Base-by-base conservation (phyloP, 2,113 vertebrate species). In the Rhynchomys soricoides region DNA sequence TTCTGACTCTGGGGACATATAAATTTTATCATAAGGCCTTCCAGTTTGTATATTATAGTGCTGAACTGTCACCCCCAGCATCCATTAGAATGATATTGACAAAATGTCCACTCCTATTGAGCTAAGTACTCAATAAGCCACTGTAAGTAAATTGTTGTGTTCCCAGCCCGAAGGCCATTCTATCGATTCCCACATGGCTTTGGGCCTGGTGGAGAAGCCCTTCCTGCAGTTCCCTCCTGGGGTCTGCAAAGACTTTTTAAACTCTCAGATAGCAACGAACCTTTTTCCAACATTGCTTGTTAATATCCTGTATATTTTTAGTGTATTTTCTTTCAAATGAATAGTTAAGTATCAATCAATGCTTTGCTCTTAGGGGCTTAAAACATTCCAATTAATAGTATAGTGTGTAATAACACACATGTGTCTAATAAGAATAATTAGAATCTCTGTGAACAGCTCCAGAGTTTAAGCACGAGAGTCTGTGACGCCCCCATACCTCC, bases 81-180 rank as follows among this genome's bases (percentile, higher is more conserved):
- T 96, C 90, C 93, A 96, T 96, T 96, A 97, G 94, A 96, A 96
- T 94, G 86, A 89, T 97, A 98, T 97, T 97, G 97, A 95, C 86
- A 95, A 97, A 97, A 89, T 94, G 96, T 96, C 96, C 94, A 75
- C 95, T 90, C 3, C 0, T 92, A 97, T 97, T 97, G 97, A 97
- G 94, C 94, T 92, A 89, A 97, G 96, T 86, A 94, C 97, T 98
- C 86, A 3, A 96, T 97, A 97, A 97, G 92, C 95, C 93, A 95
- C 96, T 97, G 21, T 96, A 96, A 96, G 95, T 97, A 97, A 97
- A 96, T 97, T 97, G 96, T 95, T 93, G 89, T 97, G 96, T 95
- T 96, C 93, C 96, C 91, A 86, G 89, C 94, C 97, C 73, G 0
- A 97, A 97, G 92, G 97, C 95, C 95, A 91, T 93, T 79, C 59